These are phyloP conservation scores for Idaea aversata DNA, from an alignment of 2,888 invertebrate species.

Conservation along the genomic window DNA sequence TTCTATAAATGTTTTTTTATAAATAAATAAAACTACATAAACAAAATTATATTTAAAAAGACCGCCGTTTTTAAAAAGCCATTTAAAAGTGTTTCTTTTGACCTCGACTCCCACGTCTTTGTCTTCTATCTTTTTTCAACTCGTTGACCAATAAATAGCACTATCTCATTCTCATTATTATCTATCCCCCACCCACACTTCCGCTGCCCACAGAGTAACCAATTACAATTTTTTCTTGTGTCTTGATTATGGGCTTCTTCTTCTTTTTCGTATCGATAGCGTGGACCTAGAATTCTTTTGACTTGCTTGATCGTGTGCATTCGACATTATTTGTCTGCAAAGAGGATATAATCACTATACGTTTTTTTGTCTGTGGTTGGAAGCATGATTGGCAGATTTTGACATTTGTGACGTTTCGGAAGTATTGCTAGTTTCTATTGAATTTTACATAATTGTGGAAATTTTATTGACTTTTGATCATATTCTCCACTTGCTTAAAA, in stretches of 20 bases:
- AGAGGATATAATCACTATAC: too few species aligned
- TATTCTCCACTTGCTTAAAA: background rate
- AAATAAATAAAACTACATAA: too few species aligned
- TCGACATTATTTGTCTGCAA: conserved; percentile 6
- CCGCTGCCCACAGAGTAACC: background rate
- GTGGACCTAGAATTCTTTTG: too few species aligned
- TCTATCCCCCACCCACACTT: background rate
- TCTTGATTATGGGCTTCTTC: too few species aligned
- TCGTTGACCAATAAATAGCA: too few species aligned
- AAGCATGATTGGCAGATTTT: conserved; percentile 22
- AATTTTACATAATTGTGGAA: background rate
- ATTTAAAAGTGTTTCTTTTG: too few species aligned
- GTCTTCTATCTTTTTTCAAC: too few species aligned
- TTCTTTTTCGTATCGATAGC: too few species aligned
- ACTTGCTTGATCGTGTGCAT: background rate
- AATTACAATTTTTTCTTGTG: background rate
- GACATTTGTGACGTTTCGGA: conserved; percentile 23
- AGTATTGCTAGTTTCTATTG: conserved; percentile 17
- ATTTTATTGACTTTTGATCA: background rate
- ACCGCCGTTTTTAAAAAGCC: background rate
- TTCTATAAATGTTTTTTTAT: too few species aligned
- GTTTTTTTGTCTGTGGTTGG: conserved; percentile 12
- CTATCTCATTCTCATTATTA: too few species aligned
- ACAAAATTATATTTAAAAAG: background rate
- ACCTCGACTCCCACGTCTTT: too few species aligned